Evolutionary conservation across 2,797 vertebrate genomes (phyloP).

Genomic region (Alosa sapidissima): DNA sequence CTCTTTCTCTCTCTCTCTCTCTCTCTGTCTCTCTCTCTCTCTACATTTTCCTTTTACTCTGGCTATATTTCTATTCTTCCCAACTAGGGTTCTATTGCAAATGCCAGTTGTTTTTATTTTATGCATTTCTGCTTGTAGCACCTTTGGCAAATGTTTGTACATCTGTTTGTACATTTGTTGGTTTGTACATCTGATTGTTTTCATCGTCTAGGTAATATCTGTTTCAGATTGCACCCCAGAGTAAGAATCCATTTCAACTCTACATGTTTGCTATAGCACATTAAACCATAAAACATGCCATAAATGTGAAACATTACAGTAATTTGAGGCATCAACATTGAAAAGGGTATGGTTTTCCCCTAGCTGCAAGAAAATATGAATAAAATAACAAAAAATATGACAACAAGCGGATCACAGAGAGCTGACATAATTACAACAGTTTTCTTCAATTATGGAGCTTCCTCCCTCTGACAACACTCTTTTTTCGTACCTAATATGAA

Average conservation of each 20-base stretch:
- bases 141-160: background rate
- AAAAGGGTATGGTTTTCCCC: background rate
- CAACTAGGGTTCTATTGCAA: background rate
- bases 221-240: background rate
- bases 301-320: background rate
- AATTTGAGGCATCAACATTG: background rate
- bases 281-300: background rate
- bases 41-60: no score
- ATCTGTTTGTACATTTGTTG: background rate
- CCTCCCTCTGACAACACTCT: background rate
- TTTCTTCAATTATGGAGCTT: background rate
- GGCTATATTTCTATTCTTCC: background rate
- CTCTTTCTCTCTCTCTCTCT: background rate
- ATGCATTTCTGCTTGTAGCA: background rate
- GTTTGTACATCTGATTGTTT: background rate
- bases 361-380: background rate
- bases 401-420: background rate
- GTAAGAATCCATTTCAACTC: background rate
- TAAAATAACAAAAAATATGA: background rate
- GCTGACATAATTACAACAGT: conserved; percentile 1
- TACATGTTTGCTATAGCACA: background rate
- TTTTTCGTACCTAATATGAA: background rate
- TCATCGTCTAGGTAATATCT: background rate
- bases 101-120: background rate
- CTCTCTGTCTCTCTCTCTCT: background rate